phyloP scores from a whole-genome alignment of 2,113 vertebrate species.

The Ciconia stormi region DNA sequence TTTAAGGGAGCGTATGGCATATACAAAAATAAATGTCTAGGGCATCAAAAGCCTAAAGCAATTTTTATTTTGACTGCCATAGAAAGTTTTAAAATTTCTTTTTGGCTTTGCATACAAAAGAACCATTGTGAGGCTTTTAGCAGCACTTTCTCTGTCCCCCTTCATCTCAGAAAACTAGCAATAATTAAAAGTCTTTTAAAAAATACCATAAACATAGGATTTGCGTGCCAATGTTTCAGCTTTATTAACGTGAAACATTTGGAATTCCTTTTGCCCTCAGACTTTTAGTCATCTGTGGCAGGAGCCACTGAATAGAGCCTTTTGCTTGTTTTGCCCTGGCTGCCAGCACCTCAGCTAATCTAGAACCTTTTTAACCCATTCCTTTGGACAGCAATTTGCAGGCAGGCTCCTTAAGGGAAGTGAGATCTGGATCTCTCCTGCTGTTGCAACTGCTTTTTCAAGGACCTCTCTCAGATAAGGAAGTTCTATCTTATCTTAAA shows the following conservation, averaged over 20 bases:
- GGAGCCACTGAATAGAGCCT: not conserved
- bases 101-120: not conserved
- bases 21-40: not conserved
- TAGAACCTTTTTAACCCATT: not conserved
- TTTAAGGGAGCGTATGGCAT: not conserved
- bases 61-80: slow-evolving; percentile 23
- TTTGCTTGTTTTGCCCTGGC: not conserved
- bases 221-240: not conserved
- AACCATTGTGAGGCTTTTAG: not conserved
- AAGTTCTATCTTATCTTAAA: not conserved
- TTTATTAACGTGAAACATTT: not conserved
- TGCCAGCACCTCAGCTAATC: not conserved
- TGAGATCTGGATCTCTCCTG: not conserved
- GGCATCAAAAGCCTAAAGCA: not conserved
- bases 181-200: not conserved
- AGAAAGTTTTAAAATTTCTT: not conserved
- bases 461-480: not conserved
- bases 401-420: not conserved
- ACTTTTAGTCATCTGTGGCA: not conserved
- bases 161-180: slow-evolving; percentile 17
- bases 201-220: not conserved
- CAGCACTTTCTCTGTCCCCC: not conserved
- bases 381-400: not conserved
- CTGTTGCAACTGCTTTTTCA: not conserved
- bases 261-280: not conserved